phyloP scores from a whole-genome alignment of 2,888 invertebrate species.

The Phaonia tiefii region DNA sequence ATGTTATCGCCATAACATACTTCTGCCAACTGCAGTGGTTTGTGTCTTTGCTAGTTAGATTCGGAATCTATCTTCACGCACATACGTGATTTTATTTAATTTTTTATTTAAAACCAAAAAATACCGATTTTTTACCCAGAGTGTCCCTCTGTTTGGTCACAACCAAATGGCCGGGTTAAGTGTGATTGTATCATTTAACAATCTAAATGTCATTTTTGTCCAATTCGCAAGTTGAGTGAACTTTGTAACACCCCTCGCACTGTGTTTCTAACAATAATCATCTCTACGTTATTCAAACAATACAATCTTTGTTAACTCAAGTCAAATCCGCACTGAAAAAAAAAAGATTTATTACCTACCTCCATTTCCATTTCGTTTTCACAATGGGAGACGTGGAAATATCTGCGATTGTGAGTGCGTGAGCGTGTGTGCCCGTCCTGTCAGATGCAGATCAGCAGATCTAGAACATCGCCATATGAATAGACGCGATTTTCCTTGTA shows the following conservation, averaged over 20 bases:
- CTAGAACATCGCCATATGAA: constrained; percentile 36
- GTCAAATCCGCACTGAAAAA: constrained; percentile 17
- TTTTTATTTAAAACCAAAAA: too few relatives aligned
- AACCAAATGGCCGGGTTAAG: too few relatives aligned
- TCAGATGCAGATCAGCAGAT: constrained; percentile 54
- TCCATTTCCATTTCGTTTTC: constrained; percentile 18
- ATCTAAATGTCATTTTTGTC: too few relatives aligned
- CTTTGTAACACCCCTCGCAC: neutral
- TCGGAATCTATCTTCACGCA: too few relatives aligned
- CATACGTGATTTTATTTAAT: too few relatives aligned
- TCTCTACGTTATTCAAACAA: constrained; percentile 9
- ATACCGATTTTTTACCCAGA: too few relatives aligned
- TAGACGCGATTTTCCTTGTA: constrained; percentile 20
- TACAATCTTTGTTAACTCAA: neutral
- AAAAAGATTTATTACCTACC: constrained; percentile 30
- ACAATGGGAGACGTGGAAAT: neutral
- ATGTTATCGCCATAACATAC: too few relatives aligned
- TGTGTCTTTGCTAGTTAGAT: too few relatives aligned
- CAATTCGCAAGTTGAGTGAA: too few relatives aligned
- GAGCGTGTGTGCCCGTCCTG: constrained; percentile 21
- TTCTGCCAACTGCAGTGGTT: too few relatives aligned
- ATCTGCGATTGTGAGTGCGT: constrained; percentile 8
- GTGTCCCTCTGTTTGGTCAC: too few relatives aligned
- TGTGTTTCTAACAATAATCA: neutral
- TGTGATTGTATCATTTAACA: too few relatives aligned